Evolutionary conservation across 1,140 invertebrate species (phyloP).

Genomic region (Trichogramma pretiosum): DNA sequence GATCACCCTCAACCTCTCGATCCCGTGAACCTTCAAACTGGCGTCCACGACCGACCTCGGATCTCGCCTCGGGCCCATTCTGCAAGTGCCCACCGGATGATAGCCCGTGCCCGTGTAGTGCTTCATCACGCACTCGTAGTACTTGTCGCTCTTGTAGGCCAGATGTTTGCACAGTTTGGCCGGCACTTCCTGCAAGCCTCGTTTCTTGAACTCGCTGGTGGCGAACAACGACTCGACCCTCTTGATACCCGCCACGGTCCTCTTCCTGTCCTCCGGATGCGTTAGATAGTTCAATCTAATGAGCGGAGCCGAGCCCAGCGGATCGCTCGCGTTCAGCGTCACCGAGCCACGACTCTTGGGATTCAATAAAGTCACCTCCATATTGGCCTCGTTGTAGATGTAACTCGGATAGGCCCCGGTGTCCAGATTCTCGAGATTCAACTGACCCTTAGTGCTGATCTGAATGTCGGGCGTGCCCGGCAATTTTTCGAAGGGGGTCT

Average conservation of each 20-base stretch:
- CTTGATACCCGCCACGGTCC: neutral
- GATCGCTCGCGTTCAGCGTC: constrained; percentile 2
- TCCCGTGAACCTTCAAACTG: constrained; percentile 36
- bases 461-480: constrained; percentile 6
- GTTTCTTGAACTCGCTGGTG: neutral
- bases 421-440: neutral
- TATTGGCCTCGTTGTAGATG: neutral
- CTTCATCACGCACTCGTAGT: neutral
- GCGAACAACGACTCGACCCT: neutral
- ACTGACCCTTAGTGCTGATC: neutral
- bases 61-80: constrained; percentile 49
- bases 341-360: neutral
- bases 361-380: neutral
- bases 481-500: neutral
- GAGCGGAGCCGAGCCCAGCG: neutral
- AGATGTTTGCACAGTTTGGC: neutral
- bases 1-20: neutral
- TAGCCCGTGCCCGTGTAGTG: constrained; percentile 17
- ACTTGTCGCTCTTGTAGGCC: neutral
- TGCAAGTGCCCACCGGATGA: constrained; percentile 51
- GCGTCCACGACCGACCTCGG: constrained; percentile 42
- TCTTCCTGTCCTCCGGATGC: neutral
- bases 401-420: neutral
- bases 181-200: neutral
- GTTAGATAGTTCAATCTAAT: neutral